Conservation (phyloP, 2,888 invertebrate genomes). For the Tachystola acroxantha region DNA sequence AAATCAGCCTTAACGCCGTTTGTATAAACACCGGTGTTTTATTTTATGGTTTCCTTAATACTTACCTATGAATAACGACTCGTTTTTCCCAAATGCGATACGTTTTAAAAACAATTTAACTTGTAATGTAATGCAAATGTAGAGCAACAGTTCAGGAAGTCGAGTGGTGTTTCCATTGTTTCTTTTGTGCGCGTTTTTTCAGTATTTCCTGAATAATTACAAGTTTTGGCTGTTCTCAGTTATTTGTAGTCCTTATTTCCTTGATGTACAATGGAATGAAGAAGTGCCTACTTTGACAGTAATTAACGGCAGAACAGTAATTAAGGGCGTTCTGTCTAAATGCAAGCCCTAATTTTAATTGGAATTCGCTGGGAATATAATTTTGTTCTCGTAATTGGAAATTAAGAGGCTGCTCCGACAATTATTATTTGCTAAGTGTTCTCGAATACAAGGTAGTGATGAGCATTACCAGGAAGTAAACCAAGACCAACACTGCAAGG, state of each 20-base stretch:
- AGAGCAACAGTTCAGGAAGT: too few species aligned
- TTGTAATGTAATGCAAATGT: too few species aligned
- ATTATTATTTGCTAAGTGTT: constrained; percentile 2
- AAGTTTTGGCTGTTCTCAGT: too few species aligned
- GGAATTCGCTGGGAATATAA: constrained; percentile 4
- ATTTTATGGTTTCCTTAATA: constrained; percentile 7
- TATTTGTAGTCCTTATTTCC: too few species aligned
- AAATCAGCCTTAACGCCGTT: neutral
- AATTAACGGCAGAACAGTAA: neutral
- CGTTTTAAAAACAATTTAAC: neutral
- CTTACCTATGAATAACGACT: neutral
- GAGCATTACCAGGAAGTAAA: too few species aligned
- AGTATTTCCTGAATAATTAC: too few species aligned
- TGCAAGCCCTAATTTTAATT: constrained; percentile 1
- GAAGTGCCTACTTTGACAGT: too few species aligned
- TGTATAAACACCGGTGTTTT: neutral
- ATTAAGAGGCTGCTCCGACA: constrained; percentile 7
- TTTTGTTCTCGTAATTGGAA: constrained; percentile 2
- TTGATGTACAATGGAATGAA: too few species aligned
- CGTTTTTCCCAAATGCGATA: neutral
- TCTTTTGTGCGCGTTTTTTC: too few species aligned
- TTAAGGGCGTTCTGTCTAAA: neutral
- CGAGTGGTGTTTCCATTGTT: too few species aligned
- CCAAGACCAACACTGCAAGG: too few species aligned
- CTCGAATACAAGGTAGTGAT: constrained; percentile 3